Percentiles rank a stretch among this genome's conserved stretches.
These are phyloP conservation scores for Tiliqua scincoides DNA, from an alignment of 2,113 vertebrate genomes.

Conservation along the genomic window DNA sequence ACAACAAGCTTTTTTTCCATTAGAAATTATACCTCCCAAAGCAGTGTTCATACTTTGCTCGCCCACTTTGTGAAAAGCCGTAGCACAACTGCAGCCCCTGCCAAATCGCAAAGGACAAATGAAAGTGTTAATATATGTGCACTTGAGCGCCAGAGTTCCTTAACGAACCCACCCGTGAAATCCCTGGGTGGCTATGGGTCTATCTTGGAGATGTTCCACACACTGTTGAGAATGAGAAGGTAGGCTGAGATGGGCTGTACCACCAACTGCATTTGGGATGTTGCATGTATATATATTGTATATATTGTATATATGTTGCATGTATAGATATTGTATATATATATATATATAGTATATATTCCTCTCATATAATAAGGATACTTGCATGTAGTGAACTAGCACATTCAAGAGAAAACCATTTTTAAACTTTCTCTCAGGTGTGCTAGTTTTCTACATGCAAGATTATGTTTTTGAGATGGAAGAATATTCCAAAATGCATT, in stretches of 20 bases:
- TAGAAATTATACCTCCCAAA: constrained; percentile 21
- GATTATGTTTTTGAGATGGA: too few relatives aligned
- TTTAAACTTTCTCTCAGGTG: not conserved
- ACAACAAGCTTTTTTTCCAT: constrained; percentile 31
- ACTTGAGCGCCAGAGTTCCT: not conserved
- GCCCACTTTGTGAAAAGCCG: constrained; percentile 59
- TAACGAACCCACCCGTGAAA: not conserved
- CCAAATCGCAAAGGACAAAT: constrained; percentile 58
- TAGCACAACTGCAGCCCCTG: constrained; percentile 56
- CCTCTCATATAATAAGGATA: not conserved
- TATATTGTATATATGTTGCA: too few relatives aligned
- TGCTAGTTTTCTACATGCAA: not conserved
- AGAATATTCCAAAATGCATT: not conserved
- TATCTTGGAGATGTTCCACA: not conserved
- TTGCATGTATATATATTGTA: not conserved
- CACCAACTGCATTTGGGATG: not conserved
- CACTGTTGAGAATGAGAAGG: not conserved
- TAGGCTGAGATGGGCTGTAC: not conserved
- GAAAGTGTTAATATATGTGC: constrained; percentile 62
- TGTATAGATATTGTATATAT: not conserved
- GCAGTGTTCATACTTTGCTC: constrained; percentile 16
- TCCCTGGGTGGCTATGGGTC: not conserved
- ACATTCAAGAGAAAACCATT: not conserved
- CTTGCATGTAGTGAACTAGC: not conserved
- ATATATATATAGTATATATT: too few relatives aligned